Conservation (phyloP, 2,888 invertebrate species). For the Diploptera punctata region DNA sequence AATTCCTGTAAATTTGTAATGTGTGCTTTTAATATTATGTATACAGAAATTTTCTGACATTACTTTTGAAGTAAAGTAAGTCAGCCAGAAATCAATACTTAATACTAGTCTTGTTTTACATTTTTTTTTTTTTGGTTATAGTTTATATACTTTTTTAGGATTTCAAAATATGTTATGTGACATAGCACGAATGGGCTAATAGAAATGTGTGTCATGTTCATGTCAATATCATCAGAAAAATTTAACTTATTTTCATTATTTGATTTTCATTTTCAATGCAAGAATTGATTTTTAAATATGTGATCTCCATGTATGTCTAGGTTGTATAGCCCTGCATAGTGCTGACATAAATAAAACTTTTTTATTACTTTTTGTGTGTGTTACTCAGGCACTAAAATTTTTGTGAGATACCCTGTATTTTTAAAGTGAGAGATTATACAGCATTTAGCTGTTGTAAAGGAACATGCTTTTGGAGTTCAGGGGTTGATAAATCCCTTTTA, state of each 20-base stretch:
- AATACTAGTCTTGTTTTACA: conserved; percentile 20
- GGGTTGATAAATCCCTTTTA: neutral
- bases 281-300: too few relatives aligned
- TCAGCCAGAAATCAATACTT: neutral
- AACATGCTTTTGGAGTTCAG: neutral
- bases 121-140: neutral
- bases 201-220: too few relatives aligned
- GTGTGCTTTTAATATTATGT: conserved; percentile 12
- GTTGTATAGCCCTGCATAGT: too few relatives aligned
- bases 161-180: too few relatives aligned
- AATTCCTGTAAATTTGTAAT: conserved; percentile 28
- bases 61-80: conserved; percentile 17
- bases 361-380: too few relatives aligned
- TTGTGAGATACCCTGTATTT: neutral
- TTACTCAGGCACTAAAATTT: conserved; percentile 1
- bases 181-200: too few relatives aligned
- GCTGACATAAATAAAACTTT: too few relatives aligned
- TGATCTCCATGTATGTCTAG: too few relatives aligned
- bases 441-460: neutral
- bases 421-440: neutral
- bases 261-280: too few relatives aligned
- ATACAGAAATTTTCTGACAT: conserved; percentile 19
- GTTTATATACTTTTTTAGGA: neutral
- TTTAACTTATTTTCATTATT: too few relatives aligned
- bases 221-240: too few relatives aligned